These are phyloP conservation scores for Meloidogyne hapla DNA, from an alignment of 1,140 invertebrate species.

Conservation along the genomic window DNA sequence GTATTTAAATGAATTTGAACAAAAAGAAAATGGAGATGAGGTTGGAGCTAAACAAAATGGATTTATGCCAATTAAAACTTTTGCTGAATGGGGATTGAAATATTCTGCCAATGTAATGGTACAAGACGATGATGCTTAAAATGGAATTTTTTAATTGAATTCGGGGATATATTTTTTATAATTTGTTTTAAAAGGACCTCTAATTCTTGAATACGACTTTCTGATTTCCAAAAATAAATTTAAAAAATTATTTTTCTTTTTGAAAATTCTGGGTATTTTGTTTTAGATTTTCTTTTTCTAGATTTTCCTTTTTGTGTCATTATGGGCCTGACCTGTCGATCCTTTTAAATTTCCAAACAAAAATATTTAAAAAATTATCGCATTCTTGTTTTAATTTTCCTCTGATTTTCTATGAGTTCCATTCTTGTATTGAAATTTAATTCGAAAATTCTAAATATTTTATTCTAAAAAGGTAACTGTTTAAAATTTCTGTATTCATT, in stretches of 20 bases:
- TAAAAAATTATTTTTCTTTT: no score
- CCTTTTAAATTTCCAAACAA: no score
- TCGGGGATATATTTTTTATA: no score
- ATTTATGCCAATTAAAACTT: not conserved
- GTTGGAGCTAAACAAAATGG: not conserved
- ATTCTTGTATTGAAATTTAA: not conserved
- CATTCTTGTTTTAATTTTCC: not conserved
- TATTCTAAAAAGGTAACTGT: not conserved
- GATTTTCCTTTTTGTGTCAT: no score
- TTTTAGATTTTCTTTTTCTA: no score
- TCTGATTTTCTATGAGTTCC: not conserved
- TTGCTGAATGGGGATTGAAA: conserved; percentile 16
- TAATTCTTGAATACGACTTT: not conserved
- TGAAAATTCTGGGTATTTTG: no score
- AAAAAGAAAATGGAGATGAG: not conserved
- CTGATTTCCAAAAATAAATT: no score
- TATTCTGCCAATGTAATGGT: conserved; percentile 14
- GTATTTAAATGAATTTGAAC: conserved; percentile 19
- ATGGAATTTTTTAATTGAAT: not conserved
- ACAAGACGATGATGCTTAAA: conserved; percentile 21
- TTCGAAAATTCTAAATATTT: not conserved
- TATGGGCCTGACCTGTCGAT: no score
- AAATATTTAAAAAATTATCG: no score
- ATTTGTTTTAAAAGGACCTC: not conserved
- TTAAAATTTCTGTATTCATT: not conserved